phyloP scores from a whole-genome alignment of 2,113 vertebrate genomes.

The Tetrao urogallus region DNA sequence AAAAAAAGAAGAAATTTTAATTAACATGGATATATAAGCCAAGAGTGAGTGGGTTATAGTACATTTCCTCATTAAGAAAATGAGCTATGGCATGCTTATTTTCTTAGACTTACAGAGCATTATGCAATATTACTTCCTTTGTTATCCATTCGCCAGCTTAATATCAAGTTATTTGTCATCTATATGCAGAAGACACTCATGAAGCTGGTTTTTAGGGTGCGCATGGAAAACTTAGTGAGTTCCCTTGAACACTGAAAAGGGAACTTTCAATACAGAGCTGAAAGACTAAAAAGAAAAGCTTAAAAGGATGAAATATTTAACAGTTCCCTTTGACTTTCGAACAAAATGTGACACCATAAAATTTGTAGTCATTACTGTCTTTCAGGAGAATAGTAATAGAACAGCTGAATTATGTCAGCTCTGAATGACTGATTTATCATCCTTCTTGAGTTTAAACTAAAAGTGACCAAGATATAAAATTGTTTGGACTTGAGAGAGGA shows the following conservation, averaged over 20 bases:
- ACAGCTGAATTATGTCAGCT: slow-evolving; percentile 25
- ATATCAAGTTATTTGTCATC: not conserved
- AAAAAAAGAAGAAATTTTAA: not conserved
- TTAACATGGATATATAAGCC: not conserved
- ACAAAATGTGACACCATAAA: not conserved
- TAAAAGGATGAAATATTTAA: not conserved
- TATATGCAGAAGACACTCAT: not conserved
- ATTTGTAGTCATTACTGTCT: not conserved
- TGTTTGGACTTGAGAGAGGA: slow-evolving; percentile 8
- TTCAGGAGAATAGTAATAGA: not conserved
- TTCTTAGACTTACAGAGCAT: not conserved
- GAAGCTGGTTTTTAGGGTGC: not conserved
- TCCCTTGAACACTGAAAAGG: not conserved
- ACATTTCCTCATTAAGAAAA: not conserved
- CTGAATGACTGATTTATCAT: slow-evolving; percentile 17
- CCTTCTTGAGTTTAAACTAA: not conserved
- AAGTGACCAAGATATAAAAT: not conserved
- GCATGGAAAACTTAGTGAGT: not conserved
- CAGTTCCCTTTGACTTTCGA: not conserved
- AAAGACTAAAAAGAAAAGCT: not conserved
- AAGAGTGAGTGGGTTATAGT: not conserved
- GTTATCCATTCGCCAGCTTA: not conserved
- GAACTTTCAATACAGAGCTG: not conserved
- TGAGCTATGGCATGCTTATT: not conserved
- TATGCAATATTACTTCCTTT: not conserved